These are phyloP conservation scores for Thereuonema tuberculata DNA, from an alignment of 1,140 invertebrate genomes.

Conservation along the genomic window DNA sequence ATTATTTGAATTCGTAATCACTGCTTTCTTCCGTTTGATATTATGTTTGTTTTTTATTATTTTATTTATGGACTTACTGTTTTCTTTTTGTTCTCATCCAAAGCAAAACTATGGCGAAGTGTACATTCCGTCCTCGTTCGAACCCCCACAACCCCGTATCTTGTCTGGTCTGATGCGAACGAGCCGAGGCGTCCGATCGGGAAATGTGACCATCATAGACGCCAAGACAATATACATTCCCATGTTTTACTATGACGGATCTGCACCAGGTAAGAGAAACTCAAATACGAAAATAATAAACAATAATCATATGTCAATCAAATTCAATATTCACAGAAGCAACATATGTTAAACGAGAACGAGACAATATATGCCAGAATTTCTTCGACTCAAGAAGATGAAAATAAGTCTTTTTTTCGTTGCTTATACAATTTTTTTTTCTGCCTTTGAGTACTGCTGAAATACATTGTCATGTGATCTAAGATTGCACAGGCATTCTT, in stretches of 20 bases:
- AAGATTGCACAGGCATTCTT: too few species aligned
- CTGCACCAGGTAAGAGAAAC: conserved; percentile 34
- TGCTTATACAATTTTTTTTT: too few species aligned
- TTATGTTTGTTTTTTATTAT: too few species aligned
- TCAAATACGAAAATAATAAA: neutral
- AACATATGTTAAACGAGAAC: too few species aligned
- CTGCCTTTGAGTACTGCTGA: too few species aligned
- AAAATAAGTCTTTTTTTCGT: neutral
- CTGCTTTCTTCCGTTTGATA: too few species aligned
- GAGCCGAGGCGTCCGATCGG: conserved; percentile 72
- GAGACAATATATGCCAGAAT: too few species aligned
- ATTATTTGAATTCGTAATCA: too few species aligned
- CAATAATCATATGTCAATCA: neutral
- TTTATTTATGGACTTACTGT: too few species aligned
- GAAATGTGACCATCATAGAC: conserved; percentile 78
- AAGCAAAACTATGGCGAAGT: conserved; percentile 78
- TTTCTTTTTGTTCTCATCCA: neutral
- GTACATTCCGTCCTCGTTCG: conserved; percentile 53
- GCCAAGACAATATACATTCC: conserved; percentile 86
- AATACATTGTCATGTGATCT: too few species aligned
- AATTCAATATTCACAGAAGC: neutral
- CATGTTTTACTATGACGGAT: conserved; percentile 80
- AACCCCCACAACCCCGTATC: conserved; percentile 55
- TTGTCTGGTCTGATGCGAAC: conserved; percentile 70
- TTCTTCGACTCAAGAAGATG: too few species aligned